phyloP scores from a whole-genome alignment of 2,113 vertebrate species.

The Catharus bicknelli region DNA sequence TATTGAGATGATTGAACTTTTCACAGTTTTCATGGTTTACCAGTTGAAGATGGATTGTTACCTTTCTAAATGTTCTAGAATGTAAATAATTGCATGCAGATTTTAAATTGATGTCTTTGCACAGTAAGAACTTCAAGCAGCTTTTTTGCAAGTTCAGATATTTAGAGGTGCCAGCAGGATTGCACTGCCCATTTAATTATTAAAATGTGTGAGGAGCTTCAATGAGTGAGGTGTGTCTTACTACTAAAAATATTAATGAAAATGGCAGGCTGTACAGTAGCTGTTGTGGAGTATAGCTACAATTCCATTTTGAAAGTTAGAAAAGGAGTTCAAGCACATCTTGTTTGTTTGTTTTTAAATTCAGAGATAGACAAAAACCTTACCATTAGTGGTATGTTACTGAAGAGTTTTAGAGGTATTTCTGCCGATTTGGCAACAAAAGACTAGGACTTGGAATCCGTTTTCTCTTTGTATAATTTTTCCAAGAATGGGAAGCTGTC shows the following conservation, averaged over 20 bases:
- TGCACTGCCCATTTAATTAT: neutral
- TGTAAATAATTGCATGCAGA: neutral
- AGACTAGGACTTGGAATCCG: neutral
- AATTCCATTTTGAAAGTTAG: neutral
- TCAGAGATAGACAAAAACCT: neutral
- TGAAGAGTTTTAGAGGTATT: neutral
- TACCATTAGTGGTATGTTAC: neutral
- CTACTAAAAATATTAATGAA: neutral
- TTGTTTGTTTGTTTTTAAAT: neutral
- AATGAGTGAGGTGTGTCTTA: neutral
- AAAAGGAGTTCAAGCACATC: neutral
- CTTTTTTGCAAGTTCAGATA: neutral
- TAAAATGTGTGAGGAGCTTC: neutral
- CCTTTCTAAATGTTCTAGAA: neutral
- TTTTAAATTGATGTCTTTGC: neutral
- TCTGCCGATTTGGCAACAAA: neutral
- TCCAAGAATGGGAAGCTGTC: neutral
- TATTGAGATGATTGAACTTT: neutral
- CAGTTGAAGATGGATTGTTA: neutral
- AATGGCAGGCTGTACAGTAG: neutral
- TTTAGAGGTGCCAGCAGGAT: neutral
- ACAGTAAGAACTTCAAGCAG: neutral
- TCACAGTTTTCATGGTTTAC: neutral
- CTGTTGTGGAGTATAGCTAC: neutral
- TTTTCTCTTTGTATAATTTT: neutral